phyloP scores from a whole-genome alignment of 2,113 vertebrate genomes.

The Sprattus sprattus region DNA sequence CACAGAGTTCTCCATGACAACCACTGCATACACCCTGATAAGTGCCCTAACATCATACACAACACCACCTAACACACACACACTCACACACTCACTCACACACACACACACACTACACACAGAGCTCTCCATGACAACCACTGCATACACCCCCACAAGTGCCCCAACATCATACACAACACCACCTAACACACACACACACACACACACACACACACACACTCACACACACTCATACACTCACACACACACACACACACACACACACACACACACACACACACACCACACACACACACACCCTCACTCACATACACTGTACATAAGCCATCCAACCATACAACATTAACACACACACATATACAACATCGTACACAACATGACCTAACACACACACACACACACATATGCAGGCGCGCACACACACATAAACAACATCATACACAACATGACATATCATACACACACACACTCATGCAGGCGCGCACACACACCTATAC shows the following conservation, averaged over 20 bases:
- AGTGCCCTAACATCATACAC: constrained; percentile 81
- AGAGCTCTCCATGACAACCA: too few species aligned
- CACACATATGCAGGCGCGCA: not conserved
- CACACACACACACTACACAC: too few species aligned
- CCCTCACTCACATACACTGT: not conserved
- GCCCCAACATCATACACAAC: not conserved
- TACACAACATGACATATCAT: too few species aligned
- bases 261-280: not conserved
- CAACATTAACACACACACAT: not conserved
- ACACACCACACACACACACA: not conserved
- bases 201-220: not conserved
- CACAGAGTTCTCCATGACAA: constrained; percentile 82
- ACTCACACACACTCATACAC: not conserved
- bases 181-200: not conserved
- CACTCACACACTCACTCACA: too few species aligned
- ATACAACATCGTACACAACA: not conserved
- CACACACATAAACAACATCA: not conserved
- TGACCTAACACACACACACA: not conserved
- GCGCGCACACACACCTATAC: not conserved
- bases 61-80: constrained; percentile 28
- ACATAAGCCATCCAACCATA: not conserved
- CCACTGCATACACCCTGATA: constrained; percentile 77
- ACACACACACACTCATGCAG: too few species aligned
- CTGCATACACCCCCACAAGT: too few species aligned
- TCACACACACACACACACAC: not conserved